Conservation (phyloP, 2,888 invertebrate species). For the Limnephilus rhombicus region DNA sequence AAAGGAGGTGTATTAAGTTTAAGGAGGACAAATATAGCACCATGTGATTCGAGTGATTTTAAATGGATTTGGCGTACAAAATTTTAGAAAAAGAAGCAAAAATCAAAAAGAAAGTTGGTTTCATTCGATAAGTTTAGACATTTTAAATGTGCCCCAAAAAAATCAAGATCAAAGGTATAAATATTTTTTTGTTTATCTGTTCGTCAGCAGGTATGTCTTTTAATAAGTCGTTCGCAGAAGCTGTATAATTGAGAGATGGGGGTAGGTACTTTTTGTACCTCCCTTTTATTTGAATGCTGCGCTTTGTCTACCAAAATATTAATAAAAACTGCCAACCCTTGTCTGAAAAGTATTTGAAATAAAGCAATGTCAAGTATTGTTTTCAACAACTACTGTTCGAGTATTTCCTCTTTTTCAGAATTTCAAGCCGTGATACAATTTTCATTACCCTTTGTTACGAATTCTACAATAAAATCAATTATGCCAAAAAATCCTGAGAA, state of each 20-base stretch:
- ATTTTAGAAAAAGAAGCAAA: too few species aligned
- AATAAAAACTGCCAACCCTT: slow-evolving; percentile 4
- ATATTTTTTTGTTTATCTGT: not conserved
- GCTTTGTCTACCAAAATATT: not conserved
- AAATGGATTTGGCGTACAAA: too few species aligned
- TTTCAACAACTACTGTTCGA: not conserved
- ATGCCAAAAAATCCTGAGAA: not conserved
- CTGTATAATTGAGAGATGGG: not conserved
- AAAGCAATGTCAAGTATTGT: slow-evolving; percentile 14
- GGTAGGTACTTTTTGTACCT: not conserved
- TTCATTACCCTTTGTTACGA: not conserved
- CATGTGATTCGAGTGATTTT: too few species aligned
- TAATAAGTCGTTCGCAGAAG: not conserved
- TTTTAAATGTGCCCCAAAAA: not conserved
- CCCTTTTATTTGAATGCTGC: not conserved
- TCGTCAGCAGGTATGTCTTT: not conserved
- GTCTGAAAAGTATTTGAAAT: slow-evolving; percentile 26
- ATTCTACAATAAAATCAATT: not conserved
- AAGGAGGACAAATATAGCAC: too few species aligned
- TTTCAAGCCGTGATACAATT: not conserved
- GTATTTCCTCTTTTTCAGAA: not conserved
- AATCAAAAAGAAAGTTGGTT: too few species aligned
- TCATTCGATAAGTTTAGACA: too few species aligned
- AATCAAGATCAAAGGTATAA: not conserved
- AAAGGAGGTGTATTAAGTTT: too few species aligned